Conservation (phyloP, 2,888 invertebrate species). For the Agelastica alni region DNA sequence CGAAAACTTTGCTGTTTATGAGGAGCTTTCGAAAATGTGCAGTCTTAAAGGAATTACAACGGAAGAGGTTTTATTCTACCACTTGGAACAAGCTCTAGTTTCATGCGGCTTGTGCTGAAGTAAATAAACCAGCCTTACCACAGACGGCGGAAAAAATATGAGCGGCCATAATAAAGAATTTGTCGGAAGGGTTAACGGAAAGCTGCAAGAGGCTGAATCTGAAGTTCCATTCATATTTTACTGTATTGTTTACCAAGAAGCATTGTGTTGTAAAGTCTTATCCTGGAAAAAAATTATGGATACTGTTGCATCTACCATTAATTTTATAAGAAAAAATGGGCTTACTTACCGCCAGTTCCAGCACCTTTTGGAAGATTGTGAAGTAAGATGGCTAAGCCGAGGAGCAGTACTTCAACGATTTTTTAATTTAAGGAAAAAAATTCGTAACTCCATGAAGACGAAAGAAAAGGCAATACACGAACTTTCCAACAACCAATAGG, state of each 20-base stretch:
- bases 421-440: conserved; percentile 30
- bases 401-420: conserved; percentile 33
- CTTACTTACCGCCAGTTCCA: conserved; percentile 27
- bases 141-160: conserved; percentile 1
- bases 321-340: neutral
- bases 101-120: neutral
- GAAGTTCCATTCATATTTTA: neutral
- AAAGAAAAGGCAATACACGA: conserved; percentile 7
- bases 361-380: conserved; percentile 30
- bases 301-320: too few relatives aligned
- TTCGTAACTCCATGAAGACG: conserved; percentile 27
- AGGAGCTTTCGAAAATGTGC: neutral
- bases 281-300: neutral
- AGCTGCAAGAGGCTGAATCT: neutral
- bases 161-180: neutral
- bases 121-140: neutral
- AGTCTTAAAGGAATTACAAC: conserved; percentile 6
- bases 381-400: conserved; percentile 31
- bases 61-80: neutral
- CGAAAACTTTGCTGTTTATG: conserved; percentile 1
- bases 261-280: too few relatives aligned
- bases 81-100: neutral
- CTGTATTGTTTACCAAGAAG: too few relatives aligned
- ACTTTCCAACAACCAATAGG: too few relatives aligned
- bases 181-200: neutral